Evolutionary conservation across 2,113 vertebrate genomes (phyloP), one percentile per base, ranked within the genome.

Genomic region (Excalfactoria chinensis): DNA sequence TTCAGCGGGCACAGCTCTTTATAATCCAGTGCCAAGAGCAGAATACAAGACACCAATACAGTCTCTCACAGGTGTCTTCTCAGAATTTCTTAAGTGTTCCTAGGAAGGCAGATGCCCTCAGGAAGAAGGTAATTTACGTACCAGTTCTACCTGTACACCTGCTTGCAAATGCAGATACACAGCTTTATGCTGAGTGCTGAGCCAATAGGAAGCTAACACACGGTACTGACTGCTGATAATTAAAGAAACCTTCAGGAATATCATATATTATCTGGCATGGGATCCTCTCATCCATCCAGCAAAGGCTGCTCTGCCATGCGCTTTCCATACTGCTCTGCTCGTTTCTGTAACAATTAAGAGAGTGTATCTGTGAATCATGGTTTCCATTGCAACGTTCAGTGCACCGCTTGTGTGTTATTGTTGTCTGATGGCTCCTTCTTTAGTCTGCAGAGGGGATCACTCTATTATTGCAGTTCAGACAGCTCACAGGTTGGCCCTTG

Each of bases 61-160:
- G 76, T 94, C 78, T 90, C 94, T 64, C 96, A 68, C 91, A 95
- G 93, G 90, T 96, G 83, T 89, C 14, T 1, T 85, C 94, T 79
- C 81, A 83, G 83, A 94, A 96, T 91, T 96, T 95, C 93, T 95
- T 84, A 91, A 89, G 80, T 84, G 79, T 91, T 95, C 95, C 94
- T 70, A 94, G 84, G 82, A 94, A 97, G 87, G 55, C 89, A 97
- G 91, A 90, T 96, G 83, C 93, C 96, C 93, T 69, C 74, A 85
- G 67, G 68, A 97, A 96, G 77, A 83, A 84, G 86, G 93, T 80
- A 90, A 94, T 97, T 96, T 95, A 75, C 69, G 26, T 80, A 93
- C 86, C 83, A 72, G 85, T 94, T 95, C 64, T 78, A 82, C 88
- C 85, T 93, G 95, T 87, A 93, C 96, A 96, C 95, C 84, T 97